Base-by-base conservation (phyloP, 2,888 invertebrate genomes). In the Nomada goodeniana region DNA sequence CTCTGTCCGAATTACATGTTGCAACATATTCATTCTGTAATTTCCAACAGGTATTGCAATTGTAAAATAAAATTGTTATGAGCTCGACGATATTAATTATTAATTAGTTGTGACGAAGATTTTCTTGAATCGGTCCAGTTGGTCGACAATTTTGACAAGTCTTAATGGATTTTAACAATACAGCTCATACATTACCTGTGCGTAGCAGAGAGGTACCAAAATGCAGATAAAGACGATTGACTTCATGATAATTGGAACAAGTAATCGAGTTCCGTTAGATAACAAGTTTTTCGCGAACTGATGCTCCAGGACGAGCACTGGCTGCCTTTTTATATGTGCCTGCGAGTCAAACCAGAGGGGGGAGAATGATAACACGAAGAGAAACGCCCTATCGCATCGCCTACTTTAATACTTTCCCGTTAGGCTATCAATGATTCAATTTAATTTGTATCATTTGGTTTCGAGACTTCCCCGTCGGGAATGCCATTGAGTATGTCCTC, bases 181-280 rank as follows among this genome's bases (percentile, higher is more conserved):
- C 47, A 15, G 15, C 11, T 13, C 15, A 47, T 47, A 47, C 13
- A 1, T 78, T 79, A 80, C 80, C 71, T 79, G 80, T 15, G 71
- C 55, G 10, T n/a, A 59, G 55, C 71, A 80, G 23, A 80, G 0
- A n/a, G 65, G 52, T 11, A 44, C 61, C 47, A 78, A 26, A 20
- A 80, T 26, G 23, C 65, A 29, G 15, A 80, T 3, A 0, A 57
- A 59, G 10, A 64, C 5, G 26, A 71, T 57, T 5, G 20, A 53
- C 5, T 79, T 77, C 80, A 80, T 80, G 29, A 36, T 80, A 36
- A 44, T 11, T 11, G 11, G 53, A 57, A 13, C 4, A 23, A 11
- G 23, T 52, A 53, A 2, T 29, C 20, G 9, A 1, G 29, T 29
- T 13, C 1, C 23, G 26, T 13, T 64, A 20, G n/a, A 2, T 42